Percentiles rank a stretch among this genome's conserved stretches.
Evolutionary conservation across 2,113 vertebrate genomes (phyloP).

Genomic region (Lynx canadensis): DNA sequence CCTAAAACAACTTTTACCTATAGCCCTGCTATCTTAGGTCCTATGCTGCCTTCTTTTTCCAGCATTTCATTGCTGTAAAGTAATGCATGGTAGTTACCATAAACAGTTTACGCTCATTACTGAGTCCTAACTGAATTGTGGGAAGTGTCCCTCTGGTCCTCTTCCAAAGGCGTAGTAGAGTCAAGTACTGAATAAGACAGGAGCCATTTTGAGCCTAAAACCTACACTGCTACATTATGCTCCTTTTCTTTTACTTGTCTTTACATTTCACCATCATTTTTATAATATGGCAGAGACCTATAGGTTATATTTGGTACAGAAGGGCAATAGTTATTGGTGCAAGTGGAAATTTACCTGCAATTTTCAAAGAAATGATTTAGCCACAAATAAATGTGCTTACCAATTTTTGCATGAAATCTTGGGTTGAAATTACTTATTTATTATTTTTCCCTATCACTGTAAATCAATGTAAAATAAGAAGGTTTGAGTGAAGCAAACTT

Average conservation of each 20-base stretch:
- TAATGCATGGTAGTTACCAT: background rate
- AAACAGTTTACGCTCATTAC: background rate
- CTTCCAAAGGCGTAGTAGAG: background rate
- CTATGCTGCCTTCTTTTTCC: background rate
- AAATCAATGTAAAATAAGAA: conserved; percentile 18
- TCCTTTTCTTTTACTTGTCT: background rate
- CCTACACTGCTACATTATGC: background rate
- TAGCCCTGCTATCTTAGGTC: background rate
- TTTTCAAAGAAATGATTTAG: conserved; percentile 16
- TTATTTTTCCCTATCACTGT: background rate
- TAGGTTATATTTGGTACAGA: background rate
- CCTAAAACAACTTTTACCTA: conserved; percentile 6
- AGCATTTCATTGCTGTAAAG: background rate
- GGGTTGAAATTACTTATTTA: background rate
- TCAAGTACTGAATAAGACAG: background rate
- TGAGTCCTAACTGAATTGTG: background rate
- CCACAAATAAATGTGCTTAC: background rate
- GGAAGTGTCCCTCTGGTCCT: background rate
- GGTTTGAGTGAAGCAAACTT: background rate
- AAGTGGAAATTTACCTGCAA: background rate
- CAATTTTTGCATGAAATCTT: background rate
- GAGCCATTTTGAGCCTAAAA: background rate
- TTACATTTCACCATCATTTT: conserved; percentile 22
- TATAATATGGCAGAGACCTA: background rate
- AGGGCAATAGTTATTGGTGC: background rate